These are phyloP conservation scores for Fregetta grallaria DNA, from an alignment of 2,113 vertebrate species.

Conservation along the genomic window DNA sequence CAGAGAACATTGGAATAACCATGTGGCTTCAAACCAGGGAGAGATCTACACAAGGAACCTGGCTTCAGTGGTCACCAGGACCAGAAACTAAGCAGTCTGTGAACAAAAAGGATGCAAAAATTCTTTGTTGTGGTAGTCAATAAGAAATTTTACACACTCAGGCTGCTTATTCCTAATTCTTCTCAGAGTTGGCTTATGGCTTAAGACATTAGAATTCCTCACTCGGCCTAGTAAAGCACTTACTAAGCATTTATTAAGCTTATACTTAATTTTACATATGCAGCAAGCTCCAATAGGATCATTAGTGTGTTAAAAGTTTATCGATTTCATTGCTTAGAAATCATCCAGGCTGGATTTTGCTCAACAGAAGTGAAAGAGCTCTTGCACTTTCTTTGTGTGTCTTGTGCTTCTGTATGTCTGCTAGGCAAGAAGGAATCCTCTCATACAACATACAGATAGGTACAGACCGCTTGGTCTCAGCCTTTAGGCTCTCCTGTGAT, in stretches of 20 bases:
- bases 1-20: conserved; percentile 35
- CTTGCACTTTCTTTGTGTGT: background rate
- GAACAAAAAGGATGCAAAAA: conserved; percentile 10
- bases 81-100: background rate
- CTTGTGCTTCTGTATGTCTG: background rate
- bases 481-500: background rate
- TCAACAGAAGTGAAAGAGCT: background rate
- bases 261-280: background rate
- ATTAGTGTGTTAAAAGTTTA: background rate
- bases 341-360: background rate
- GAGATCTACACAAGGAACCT: background rate
- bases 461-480: background rate
- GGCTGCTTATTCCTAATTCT: background rate
- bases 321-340: background rate
- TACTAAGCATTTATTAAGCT: background rate
- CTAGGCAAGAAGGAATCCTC: background rate
- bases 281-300: background rate
- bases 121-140: background rate
- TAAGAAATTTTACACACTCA: background rate
- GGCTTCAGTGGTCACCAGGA: background rate
- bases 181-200: background rate
- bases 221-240: background rate
- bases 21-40: conserved; percentile 33
- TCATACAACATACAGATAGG: background rate
- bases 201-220: background rate